Evolutionary conservation across 2,797 vertebrate species (phyloP), one percentile per base, ranked within the genome.

Genomic region (Atherinosoma microstoma): DNA sequence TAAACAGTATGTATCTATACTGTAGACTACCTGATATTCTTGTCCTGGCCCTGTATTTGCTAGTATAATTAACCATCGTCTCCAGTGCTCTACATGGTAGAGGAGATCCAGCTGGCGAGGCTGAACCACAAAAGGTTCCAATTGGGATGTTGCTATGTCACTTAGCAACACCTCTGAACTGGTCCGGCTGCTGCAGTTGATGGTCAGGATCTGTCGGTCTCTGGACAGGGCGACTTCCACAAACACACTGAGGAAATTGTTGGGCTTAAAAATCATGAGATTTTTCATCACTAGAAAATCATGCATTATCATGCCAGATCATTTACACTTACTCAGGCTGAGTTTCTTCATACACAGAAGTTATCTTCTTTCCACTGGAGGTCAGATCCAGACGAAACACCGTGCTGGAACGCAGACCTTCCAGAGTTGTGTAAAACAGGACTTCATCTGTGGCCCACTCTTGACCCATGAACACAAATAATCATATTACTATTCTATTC

Each of bases 111-210:
- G 81, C 56, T 94, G 94, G 47, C 97, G 93, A 53, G 93, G 90
- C 84, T 97, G 96, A 64, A 98, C 93, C 67, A 97, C 92, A n/a
- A 85, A n/a, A 34, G 96, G 97, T 18, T 84, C 78, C 84, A 93
- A 67, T 91, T 89, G 71, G 90, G 88, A 83, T 90, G 82, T 47
- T 53, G 68, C 58, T 54, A 59, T 75, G 58, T 93, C 87, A 66
- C 93, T 81, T 2, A 94, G 60, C 80, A 96, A 94, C 58, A 99
- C 97, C 92, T 99, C 97, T 4, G 98, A 99, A 59, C 95, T 95
- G 64, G 86, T 96, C 87, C 97, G 97, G 92, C 94, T 98, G 92
- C 91, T 98, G 91, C 96, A 96, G 88, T 98, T 99, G 80, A 99
- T 94, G 62, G 95, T 97, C 62, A 99, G 91, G 73, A 97, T 92